Conservation (phyloP, 2,888 invertebrate species). For the Euproctis similis region DNA sequence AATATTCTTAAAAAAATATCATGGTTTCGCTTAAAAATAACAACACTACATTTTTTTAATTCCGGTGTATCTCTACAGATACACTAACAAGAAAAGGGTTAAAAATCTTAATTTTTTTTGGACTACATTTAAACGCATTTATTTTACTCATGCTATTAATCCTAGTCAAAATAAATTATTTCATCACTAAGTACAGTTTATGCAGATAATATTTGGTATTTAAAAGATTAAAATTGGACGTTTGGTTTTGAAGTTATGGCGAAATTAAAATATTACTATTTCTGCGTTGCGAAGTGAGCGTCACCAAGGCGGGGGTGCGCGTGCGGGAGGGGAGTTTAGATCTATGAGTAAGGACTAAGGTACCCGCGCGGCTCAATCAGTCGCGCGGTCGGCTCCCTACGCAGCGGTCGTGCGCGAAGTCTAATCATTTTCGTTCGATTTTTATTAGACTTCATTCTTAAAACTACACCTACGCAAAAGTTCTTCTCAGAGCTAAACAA, state of each 20-base stretch:
- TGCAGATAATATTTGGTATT: too few relatives aligned
- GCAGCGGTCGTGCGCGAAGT: conserved; percentile 1
- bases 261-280: not conserved
- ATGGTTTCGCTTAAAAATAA: too few relatives aligned
- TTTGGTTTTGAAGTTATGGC: not conserved
- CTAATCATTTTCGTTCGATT: not conserved
- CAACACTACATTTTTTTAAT: too few relatives aligned
- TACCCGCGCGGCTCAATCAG: conserved; percentile 1
- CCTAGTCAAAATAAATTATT: too few relatives aligned
- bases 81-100: too few relatives aligned
- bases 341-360: conserved; percentile 1
- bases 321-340: not conserved
- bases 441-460: not conserved
- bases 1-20: too few relatives aligned
- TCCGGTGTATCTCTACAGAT: too few relatives aligned
- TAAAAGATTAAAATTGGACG: conserved; percentile 4
- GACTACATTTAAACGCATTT: too few relatives aligned
- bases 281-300: not conserved
- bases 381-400: not conserved
- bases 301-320: too few relatives aligned
- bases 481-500: conserved; percentile 36
- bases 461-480: not conserved
- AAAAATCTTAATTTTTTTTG: too few relatives aligned
- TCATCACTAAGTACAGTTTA: too few relatives aligned
- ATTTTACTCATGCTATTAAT: too few relatives aligned